Evolutionary conservation across 2,888 invertebrate genomes (phyloP), one percentile per base, ranked within the genome.

Genomic region (Drosophila eohydei): DNA sequence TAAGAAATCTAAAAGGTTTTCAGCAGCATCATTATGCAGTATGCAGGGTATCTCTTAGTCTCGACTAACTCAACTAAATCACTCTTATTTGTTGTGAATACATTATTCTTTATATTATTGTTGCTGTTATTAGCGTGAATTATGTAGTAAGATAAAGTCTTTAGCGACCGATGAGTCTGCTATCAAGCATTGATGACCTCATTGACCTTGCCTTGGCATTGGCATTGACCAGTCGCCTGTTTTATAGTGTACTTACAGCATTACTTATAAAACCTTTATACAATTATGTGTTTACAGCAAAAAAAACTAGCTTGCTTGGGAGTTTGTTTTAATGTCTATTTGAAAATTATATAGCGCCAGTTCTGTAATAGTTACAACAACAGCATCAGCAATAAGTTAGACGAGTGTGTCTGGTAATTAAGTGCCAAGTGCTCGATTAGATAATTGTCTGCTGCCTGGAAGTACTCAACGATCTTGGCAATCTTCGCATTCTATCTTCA

Each of bases 361-460:
- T 59, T 72, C 32, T 80, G 76, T 76, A 76, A 70, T 70, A 59
- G 78, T 71, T 73, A 69, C 80, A 78, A 48, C 63, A 61, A 65
- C 32, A 64, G 14, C 38, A 50, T 9, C 41, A 30, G 0, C 41
- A 43, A 28, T n/a, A 52, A 36, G 32, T 51, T 38, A 51, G 43
- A 36, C 38, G 48, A 64, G 46, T 64, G 66, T 69, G 21, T 58
- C 68, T 62, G 70, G 86, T 83, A 83, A 83, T 83, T 83, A 83
- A 88, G 87, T 76, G 83, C 76, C 83, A 84, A 83, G 81, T 88
- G 66, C 81, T 80, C 83, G 86, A 83, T 83, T 78, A 82, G 84
- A 87, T 84, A 81, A 82, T 87, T 82, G 78, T 80, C 71, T 67
- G 46, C 71, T 80, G 77, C 76, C 60, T 80, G 76, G 63, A 75